These are phyloP conservation scores for Lipophrys pholis DNA, from an alignment of 2,113 vertebrate genomes.

Conservation along the genomic window DNA sequence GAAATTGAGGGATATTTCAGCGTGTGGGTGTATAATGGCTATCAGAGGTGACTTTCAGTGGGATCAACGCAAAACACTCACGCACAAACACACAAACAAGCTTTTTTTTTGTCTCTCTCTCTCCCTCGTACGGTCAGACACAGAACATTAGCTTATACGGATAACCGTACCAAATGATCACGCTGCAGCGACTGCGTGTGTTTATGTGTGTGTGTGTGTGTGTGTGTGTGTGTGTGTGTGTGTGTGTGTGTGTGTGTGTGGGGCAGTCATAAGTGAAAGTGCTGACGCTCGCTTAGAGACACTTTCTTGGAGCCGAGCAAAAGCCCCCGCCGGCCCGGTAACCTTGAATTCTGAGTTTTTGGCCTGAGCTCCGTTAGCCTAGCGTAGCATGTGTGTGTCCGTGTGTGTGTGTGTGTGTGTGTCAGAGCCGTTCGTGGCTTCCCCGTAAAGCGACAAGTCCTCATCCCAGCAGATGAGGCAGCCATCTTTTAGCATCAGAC, in stretches of 20 bases:
- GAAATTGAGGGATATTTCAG: slow-evolving; percentile 74
- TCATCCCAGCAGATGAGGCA: no score
- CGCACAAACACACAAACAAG: slow-evolving; percentile 71
- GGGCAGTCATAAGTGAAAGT: slow-evolving; percentile 52
- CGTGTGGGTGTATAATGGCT: slow-evolving; percentile 74
- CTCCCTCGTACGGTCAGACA: slow-evolving; percentile 39
- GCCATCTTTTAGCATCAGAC: no score
- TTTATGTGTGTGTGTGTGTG: no score
- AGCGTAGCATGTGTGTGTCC: no score
- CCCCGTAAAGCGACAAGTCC: no score
- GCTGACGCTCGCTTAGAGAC: slow-evolving; percentile 59
- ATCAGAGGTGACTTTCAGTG: slow-evolving; percentile 80
- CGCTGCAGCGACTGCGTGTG: slow-evolving; percentile 28
- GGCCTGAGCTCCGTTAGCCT: no score
- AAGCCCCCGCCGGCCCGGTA: slow-evolving; percentile 58
- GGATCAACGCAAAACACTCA: slow-evolving; percentile 72
- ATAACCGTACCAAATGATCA: slow-evolving; percentile 58
- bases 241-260: slow-evolving; percentile 19
- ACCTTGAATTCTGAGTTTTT: slow-evolving; percentile 58
- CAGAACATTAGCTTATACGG: slow-evolving; percentile 62
- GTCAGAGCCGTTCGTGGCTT: no score
- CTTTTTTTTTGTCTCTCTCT: slow-evolving; percentile 1
- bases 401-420: no score
- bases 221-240: slow-evolving; percentile 19
- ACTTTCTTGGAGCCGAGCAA: slow-evolving; percentile 60